Evolutionary conservation across 2,113 vertebrate genomes (phyloP).

Genomic region (Onychostoma macrolepis): DNA sequence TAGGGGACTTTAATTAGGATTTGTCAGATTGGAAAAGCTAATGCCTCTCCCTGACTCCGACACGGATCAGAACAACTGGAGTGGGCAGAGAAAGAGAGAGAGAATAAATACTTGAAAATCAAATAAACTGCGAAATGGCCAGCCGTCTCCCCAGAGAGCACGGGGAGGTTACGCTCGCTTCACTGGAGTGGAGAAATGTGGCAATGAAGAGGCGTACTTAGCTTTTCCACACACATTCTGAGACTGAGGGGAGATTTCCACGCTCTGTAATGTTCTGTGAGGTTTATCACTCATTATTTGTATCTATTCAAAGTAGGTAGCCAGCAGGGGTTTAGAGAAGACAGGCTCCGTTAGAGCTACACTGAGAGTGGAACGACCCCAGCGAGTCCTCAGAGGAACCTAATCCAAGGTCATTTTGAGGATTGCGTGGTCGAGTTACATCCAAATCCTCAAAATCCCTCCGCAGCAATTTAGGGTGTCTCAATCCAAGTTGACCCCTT

Average conservation of each 20-base stretch:
- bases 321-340: slow-evolving; percentile 14
- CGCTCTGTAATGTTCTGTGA: background rate
- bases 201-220: background rate
- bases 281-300: slow-evolving; percentile 33
- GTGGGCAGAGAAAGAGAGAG: background rate
- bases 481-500: slow-evolving; percentile 22
- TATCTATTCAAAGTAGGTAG: slow-evolving; percentile 36
- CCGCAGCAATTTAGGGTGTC: background rate
- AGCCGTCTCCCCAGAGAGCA: background rate
- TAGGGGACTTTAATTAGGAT: slow-evolving; percentile 49
- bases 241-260: slow-evolving; percentile 15
- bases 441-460: slow-evolving; percentile 8
- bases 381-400: background rate
- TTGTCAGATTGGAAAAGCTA: slow-evolving; percentile 49
- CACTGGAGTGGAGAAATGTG: slow-evolving; percentile 26
- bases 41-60: slow-evolving; percentile 44
- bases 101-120: slow-evolving; percentile 38
- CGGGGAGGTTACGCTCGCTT: slow-evolving; percentile 9
- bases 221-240: slow-evolving; percentile 10
- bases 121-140: slow-evolving; percentile 30
- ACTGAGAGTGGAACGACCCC: background rate
- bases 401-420: slow-evolving; percentile 26
- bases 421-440: slow-evolving; percentile 16
- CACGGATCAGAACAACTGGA: slow-evolving; percentile 38
- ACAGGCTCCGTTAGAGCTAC: slow-evolving; percentile 4